These are phyloP conservation scores for Coturnix japonica DNA, from an alignment of 2,113 vertebrate genomes.

Conservation along the genomic window DNA sequence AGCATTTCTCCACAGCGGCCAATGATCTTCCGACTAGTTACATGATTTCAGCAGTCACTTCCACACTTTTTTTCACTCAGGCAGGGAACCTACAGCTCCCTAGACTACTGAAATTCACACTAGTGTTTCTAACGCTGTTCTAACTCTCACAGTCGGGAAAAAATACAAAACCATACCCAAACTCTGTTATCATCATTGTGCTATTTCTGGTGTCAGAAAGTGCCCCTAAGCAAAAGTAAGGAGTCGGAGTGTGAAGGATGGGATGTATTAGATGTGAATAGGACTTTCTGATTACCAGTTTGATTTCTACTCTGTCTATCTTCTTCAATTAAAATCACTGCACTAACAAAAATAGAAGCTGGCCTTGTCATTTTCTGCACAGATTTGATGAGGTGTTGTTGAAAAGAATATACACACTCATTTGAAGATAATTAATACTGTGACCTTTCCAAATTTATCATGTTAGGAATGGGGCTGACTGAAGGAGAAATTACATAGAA, in stretches of 20 bases:
- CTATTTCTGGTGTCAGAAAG: conserved; percentile 10
- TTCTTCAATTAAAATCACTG: conserved; percentile 10
- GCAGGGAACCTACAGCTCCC: background rate
- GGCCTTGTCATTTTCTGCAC: background rate
- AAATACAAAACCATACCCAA: background rate
- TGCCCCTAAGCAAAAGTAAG: conserved; percentile 8
- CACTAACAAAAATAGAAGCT: background rate
- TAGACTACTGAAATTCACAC: background rate
- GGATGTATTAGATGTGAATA: background rate
- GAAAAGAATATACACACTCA: background rate
- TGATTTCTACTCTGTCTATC: background rate
- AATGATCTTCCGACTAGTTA: background rate
- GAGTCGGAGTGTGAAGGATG: background rate
- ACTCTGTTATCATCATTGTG: background rate
- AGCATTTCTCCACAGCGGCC: background rate
- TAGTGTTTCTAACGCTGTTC: background rate
- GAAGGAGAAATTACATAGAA: background rate
- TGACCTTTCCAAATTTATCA: background rate
- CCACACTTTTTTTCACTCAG: background rate
- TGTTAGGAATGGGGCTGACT: too few relatives aligned
- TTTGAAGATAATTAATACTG: background rate
- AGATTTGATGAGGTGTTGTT: background rate
- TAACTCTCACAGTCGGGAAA: background rate
- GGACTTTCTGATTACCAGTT: background rate
- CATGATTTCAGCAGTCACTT: background rate